Evolutionary conservation across 1,140 invertebrate species (phyloP), one percentile per base, ranked within the genome.

Genomic region (Aphidius gifuensis): DNA sequence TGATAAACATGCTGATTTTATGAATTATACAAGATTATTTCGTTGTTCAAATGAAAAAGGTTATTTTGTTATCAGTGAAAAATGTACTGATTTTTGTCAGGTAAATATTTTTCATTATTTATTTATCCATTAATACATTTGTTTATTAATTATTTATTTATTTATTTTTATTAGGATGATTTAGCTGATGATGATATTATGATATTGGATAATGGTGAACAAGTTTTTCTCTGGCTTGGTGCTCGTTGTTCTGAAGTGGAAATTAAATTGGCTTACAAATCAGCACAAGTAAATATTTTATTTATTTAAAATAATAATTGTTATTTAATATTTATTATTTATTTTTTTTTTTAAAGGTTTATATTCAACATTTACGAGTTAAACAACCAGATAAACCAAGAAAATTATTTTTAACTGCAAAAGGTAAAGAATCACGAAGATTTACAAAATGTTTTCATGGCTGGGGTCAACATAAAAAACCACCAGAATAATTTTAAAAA

Each of bases 11-110:
- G 94, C 94, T 0, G 90, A 92, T 57, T 99, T 92, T 72, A 97
- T 99, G 90, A 87, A 94, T 69, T 93, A 92, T 77, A 96, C 94
- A 4, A 84, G 98, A 64, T 83, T 99, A 7, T 99, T 99, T 80
- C 87, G 97, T 38, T 99, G 98, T 81, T 99, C 97, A 7, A 99
- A 99, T 80, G 97, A 99, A 74, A 98, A 98, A 78, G 98, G 98
- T 32, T 99, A 98, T 79, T 99, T 99, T 74, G 94, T 93, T 5
- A 96, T 99, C 6, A 98, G 96, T 32, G 98, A 99, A 80, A 99
- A 99, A 77, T 99, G 97, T 83, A 94, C 96, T 1, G 98, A 99
- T 82, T 99, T 99, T 82, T 99, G 97, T 82, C 98, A 99, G 86
- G 92, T 94, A 60, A 50, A 8, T 5, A 46, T 46, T 39, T 42